Evolutionary conservation across 2,797 vertebrate genomes (phyloP), one percentile per base, ranked within the genome.

Genomic region (Simalia tracyae): DNA sequence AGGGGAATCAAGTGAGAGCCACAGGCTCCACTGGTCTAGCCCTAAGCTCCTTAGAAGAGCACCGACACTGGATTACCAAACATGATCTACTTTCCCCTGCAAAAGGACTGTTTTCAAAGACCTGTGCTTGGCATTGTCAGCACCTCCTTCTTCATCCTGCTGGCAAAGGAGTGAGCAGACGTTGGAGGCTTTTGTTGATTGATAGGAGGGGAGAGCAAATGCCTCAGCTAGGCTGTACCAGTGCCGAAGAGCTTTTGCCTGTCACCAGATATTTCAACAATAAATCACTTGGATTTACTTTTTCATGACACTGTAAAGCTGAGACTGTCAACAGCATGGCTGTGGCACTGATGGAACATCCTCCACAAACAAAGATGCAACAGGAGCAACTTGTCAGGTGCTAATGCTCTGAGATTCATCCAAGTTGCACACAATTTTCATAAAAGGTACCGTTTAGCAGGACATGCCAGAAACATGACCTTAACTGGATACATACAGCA

Each of bases 231-330:
- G 61, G 61, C 91, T 93, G 90, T 57, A 22, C 90, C 3, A 86
- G 92, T 84, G n/a, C 28, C 68, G 57, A 42, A 92, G 85, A 92
- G 89, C 24, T 86, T 76, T 63, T 88, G 91, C 86, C 89, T 96
- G 94, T 92, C 95, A 92, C 56, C 86, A 90, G 87, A 76, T 86
- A 56, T 61, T 95, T 90, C 91, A 90, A 86, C 68, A 90, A 92
- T 96, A 96, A 95, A 95, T 97, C 94, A 95, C 61, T 84, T 91
- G 86, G 42, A 56, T 92, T 95, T 93, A 60, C 88, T 93, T 46
- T 88, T 86, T 84, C 46, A 87, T 63, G 57, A 90, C 50, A 93
- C 6, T 2, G 61, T 93, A 91, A 90, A 93, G 28, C 61, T 92
- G 87, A 76, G 93, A 93, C 54, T 46, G 9, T 76, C 92, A 95